A percentile compares a stretch with the other conserved stretches of the same genome.
Evolutionary conservation across 2,888 invertebrate genomes (phyloP).

Genomic region (Erebia epiphron): DNA sequence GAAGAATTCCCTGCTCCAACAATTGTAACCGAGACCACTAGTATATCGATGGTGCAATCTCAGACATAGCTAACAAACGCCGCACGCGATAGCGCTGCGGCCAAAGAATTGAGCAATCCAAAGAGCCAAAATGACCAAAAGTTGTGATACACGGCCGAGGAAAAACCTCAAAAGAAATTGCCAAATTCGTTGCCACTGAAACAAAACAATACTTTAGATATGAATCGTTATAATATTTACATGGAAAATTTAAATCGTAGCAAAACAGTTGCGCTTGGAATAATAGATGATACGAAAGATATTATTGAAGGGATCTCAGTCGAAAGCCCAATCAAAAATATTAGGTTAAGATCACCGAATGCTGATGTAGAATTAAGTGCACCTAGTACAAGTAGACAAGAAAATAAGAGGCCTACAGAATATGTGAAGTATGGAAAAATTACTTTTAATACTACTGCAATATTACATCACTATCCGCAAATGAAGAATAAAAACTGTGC

Average conservation of each 20-base stretch:
- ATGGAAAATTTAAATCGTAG: constrained; percentile 73
- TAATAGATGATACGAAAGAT: constrained; percentile 71
- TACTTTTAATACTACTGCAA: constrained; percentile 75
- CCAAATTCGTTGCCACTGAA: constrained; percentile 76
- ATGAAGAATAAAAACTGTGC: constrained; percentile 54
- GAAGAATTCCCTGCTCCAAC: constrained; percentile 85
- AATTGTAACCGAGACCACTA: constrained; percentile 87
- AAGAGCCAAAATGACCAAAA: constrained; percentile 59
- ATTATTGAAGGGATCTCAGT: constrained; percentile 54
- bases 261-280: constrained; percentile 68
- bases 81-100: constrained; percentile 73
- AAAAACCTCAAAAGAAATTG: constrained; percentile 65
- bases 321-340: constrained; percentile 48
- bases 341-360: constrained; percentile 53
- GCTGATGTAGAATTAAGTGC: constrained; percentile 56
- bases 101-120: constrained; percentile 58
- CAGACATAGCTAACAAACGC: constrained; percentile 86
- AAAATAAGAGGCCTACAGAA: constrained; percentile 61
- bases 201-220: constrained; percentile 74
- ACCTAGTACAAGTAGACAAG: constrained; percentile 64
- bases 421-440: constrained; percentile 75
- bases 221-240: constrained; percentile 73
- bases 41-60: constrained; percentile 87
- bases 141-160: constrained; percentile 79
- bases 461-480: constrained; percentile 77